phyloP scores from a whole-genome alignment of 2,113 vertebrate genomes.

The Cryptomyrus ogoouensis region DNA sequence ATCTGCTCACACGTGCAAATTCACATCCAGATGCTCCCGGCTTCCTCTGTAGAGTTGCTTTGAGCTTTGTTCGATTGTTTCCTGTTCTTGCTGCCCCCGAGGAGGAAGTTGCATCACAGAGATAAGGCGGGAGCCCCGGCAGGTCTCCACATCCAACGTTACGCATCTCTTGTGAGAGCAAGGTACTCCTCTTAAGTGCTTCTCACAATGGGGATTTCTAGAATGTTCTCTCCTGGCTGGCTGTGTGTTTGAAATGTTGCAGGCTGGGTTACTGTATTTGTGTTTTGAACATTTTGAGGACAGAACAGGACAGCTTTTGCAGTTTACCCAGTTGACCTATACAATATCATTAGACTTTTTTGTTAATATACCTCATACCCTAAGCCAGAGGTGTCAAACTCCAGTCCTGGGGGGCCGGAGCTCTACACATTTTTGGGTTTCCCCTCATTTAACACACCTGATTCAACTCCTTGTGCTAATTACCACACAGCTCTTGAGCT shows the following conservation, averaged over 20 bases:
- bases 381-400: background rate
- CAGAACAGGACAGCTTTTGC: background rate
- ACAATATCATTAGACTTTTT: background rate
- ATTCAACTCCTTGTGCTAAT: too few species aligned
- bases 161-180: background rate
- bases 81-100: background rate
- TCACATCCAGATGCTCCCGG: background rate
- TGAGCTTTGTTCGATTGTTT: background rate
- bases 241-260: background rate
- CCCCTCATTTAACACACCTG: too few species aligned
- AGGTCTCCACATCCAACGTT: background rate
- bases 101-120: slow-evolving; percentile 13
- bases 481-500: too few species aligned
- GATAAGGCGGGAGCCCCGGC: background rate
- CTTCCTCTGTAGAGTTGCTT: background rate
- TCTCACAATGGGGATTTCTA: background rate
- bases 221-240: background rate
- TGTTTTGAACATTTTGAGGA: background rate
- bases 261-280: background rate
- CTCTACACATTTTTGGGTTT: too few species aligned
- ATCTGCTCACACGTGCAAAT: background rate
- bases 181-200: background rate
- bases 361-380: background rate
- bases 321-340: background rate
- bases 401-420: too few species aligned